Evolutionary conservation across 2,888 invertebrate species (phyloP).

Genomic region (Ferdinandea cuprea): DNA sequence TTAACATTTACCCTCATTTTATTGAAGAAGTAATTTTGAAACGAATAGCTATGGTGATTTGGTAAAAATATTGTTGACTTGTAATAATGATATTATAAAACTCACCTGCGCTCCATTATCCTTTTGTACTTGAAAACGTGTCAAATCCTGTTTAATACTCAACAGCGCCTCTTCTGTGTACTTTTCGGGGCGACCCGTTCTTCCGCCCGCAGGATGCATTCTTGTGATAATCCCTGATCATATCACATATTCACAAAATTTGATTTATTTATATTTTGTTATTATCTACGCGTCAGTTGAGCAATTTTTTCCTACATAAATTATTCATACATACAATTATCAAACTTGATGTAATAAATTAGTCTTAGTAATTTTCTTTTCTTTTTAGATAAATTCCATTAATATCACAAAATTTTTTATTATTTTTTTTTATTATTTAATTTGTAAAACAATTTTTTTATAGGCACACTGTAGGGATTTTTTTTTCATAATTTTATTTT

Average conservation of each 20-base stretch:
- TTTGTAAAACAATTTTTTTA: conserved; percentile 50
- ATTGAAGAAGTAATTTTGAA: too few species aligned
- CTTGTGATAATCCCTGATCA: conserved; percentile 83
- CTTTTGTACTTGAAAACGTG: conserved; percentile 82
- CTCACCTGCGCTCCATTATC: conserved; percentile 83
- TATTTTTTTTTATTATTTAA: too few species aligned
- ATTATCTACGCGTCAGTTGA: conserved; percentile 49
- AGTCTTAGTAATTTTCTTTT: conserved; percentile 35
- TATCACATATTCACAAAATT: conserved; percentile 80
- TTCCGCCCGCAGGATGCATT: conserved; percentile 84
- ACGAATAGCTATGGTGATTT: too few species aligned
- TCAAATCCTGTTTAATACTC: conserved; percentile 83
- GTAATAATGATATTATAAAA: conserved; percentile 2
- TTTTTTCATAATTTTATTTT: conserved; percentile 1
- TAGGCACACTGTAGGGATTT: not conserved
- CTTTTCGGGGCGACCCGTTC: conserved; percentile 83
- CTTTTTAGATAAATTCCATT: conserved; percentile 53
- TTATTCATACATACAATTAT: conserved; percentile 57
- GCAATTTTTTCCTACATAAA: conserved; percentile 47
- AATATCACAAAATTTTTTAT: conserved; percentile 51
- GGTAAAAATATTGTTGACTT: too few species aligned
- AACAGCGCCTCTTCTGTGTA: conserved; percentile 83
- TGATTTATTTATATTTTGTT: conserved; percentile 44
- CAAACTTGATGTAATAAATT: conserved; percentile 53
- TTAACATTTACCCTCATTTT: too few species aligned